phyloP scores from a whole-genome alignment of 1,140 invertebrate genomes.

The Drosophila persimilis region DNA sequence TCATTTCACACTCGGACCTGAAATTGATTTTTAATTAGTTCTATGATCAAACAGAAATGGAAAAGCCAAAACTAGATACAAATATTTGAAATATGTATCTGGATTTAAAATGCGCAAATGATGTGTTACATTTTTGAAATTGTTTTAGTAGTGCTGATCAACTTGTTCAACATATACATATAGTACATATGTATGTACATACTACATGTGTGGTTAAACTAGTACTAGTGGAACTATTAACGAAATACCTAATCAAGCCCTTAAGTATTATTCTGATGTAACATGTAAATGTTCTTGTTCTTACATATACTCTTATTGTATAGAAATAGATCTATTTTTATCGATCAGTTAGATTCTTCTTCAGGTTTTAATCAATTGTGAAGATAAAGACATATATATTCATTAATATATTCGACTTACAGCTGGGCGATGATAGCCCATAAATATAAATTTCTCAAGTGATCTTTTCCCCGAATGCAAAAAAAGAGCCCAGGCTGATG shows the following conservation, averaged over 20 bases:
- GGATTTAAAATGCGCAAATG: not conserved
- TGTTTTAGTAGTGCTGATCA: not conserved
- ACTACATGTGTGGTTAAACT: too few species aligned
- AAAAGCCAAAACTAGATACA: not conserved
- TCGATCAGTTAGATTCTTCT: too few species aligned
- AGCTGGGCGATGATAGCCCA: constrained; percentile 13
- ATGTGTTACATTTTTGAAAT: constrained; percentile 26
- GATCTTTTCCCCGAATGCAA: not conserved
- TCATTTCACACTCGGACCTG: constrained; percentile 21
- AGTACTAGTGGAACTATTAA: too few species aligned
- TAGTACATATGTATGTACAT: too few species aligned
- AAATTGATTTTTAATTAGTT: constrained; percentile 39
- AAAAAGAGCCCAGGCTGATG: constrained; percentile 23
- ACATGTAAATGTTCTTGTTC: too few species aligned
- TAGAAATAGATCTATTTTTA: too few species aligned
- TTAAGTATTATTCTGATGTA: too few species aligned
- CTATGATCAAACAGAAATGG: constrained; percentile 5
- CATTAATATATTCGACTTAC: not conserved
- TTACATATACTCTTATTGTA: too few species aligned
- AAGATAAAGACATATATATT: too few species aligned
- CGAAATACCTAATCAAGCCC: too few species aligned
- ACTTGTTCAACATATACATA: not conserved
- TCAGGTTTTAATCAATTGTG: too few species aligned
- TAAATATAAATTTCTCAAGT: constrained; percentile 15
- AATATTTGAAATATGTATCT: constrained; percentile 3